Evolutionary conservation across 2,113 vertebrate species (phyloP).

Genomic region (Petrocephalus microphthalmus): DNA sequence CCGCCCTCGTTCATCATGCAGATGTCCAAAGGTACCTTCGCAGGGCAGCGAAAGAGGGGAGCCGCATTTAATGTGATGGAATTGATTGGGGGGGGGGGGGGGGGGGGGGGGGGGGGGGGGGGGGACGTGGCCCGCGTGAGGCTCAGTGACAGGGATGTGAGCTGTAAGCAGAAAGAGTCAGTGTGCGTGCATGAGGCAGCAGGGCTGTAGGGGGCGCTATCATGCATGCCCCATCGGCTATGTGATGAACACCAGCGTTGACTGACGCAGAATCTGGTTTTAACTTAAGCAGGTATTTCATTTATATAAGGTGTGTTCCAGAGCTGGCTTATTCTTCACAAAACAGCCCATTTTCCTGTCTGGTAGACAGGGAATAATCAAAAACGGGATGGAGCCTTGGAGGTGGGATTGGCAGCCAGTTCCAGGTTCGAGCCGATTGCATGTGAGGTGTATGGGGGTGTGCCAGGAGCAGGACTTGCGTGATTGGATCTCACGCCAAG

Average conservation of each 20-base stretch:
- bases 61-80: background rate
- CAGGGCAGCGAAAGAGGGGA: background rate
- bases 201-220: background rate
- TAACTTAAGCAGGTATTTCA: background rate
- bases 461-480: background rate
- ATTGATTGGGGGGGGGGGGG: slow-evolving; percentile 4
- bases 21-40: background rate
- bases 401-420: background rate
- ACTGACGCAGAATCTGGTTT: background rate
- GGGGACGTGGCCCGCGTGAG: background rate
- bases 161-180: background rate
- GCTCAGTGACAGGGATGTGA: background rate
- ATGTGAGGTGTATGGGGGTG: background rate
- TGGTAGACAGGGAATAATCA: background rate
- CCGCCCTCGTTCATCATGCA: slow-evolving; percentile 34
- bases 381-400: background rate
- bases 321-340: background rate
- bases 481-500: background rate
- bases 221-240: background rate
- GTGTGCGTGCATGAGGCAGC: background rate
- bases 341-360: background rate
- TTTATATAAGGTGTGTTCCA: background rate
- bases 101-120: background rate
- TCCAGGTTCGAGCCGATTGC: background rate
- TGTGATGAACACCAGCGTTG: background rate